A percentile compares a stretch with the other conserved stretches of the same genome.
These are phyloP conservation scores for Calameuta filiformis DNA, from an alignment of 2,888 invertebrate species.

Conservation along the genomic window DNA sequence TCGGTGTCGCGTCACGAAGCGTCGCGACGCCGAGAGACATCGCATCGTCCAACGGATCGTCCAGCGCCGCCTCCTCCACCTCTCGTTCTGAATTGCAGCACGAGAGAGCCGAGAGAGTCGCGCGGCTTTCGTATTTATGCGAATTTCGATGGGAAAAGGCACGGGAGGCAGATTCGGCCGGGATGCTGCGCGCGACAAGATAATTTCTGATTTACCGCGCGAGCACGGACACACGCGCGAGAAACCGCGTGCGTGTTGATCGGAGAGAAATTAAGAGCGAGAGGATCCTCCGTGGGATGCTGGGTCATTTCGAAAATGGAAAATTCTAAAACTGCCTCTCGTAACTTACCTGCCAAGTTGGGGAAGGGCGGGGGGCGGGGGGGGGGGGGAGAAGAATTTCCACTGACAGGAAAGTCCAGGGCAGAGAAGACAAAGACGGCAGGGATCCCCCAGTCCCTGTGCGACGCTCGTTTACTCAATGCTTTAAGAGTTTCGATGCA, in stretches of 20 bases:
- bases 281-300: background rate
- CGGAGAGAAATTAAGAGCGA: background rate
- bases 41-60: constrained; percentile 7
- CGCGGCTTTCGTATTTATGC: constrained; percentile 54
- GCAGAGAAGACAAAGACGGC: no score
- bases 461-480: constrained; percentile 41
- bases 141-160: constrained; percentile 63
- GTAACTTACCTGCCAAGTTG: constrained; percentile 12
- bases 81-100: background rate
- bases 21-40: constrained; percentile 10
- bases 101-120: no score
- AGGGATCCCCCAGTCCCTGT: no score
- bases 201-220: constrained; percentile 65
- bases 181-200: constrained; percentile 55
- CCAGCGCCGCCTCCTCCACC: constrained; percentile 13
- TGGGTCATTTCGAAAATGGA: constrained; percentile 50
- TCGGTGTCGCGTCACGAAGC: constrained; percentile 5
- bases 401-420: constrained; percentile 3
- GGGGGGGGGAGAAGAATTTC: constrained; percentile 21
- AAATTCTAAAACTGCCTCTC: constrained; percentile 31
- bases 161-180: constrained; percentile 25
- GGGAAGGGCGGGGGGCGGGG: constrained; percentile 16
- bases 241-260: no score
- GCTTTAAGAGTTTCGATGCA: constrained; percentile 41
- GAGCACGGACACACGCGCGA: no score